Percentiles rank a stretch among this genome's conserved stretches.
Evolutionary conservation across 1,140 invertebrate species (phyloP).

Genomic region (Aphaenogaster floridana): DNA sequence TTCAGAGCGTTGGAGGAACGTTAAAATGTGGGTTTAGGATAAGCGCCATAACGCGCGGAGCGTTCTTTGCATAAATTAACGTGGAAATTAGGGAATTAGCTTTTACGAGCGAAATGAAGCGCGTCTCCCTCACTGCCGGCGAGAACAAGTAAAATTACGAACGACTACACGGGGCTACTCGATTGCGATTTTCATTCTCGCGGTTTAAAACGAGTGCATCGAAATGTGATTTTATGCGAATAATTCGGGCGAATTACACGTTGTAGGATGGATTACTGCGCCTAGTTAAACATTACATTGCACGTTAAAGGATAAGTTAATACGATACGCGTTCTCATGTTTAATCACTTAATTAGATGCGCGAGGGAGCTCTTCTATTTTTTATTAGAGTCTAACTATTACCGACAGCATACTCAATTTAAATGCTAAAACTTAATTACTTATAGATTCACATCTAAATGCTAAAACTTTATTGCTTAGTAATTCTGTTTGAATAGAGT

Average conservation of each 20-base stretch:
- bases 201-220: neutral
- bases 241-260: too few species aligned
- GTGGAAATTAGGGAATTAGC: conserved; percentile 61
- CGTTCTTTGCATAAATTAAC: conserved; percentile 63
- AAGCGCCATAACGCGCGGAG: conserved; percentile 44
- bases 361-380: too few species aligned
- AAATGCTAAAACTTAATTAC: conserved; percentile 43
- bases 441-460: conserved; percentile 47
- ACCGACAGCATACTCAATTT: conserved; percentile 35
- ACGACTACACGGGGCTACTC: neutral
- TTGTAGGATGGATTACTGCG: neutral
- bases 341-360: neutral
- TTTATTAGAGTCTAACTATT: conserved; percentile 2
- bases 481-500: conserved; percentile 12
- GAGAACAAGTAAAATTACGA: conserved; percentile 28
- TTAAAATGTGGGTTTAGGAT: conserved; percentile 59
- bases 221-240: neutral
- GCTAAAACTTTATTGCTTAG: conserved; percentile 52
- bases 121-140: neutral
- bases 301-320: neutral
- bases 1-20: conserved; percentile 54
- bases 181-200: conserved; percentile 24
- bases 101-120: conserved; percentile 40
- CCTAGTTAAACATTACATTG: neutral
- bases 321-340: neutral